These are phyloP conservation scores for Dendropsophus ebraccatus DNA, from an alignment of 2,113 vertebrate species.

Conservation along the genomic window DNA sequence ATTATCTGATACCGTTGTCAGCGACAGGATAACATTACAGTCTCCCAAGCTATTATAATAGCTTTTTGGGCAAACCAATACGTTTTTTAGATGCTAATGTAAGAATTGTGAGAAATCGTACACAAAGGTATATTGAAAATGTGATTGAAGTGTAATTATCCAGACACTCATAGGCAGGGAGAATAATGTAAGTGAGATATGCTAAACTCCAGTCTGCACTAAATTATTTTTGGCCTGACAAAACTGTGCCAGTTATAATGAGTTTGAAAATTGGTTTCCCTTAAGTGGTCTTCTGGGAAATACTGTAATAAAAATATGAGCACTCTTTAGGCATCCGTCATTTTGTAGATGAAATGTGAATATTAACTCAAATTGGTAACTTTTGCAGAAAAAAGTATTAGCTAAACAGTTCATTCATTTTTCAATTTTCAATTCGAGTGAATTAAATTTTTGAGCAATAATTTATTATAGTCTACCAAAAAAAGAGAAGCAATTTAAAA, in stretches of 20 bases:
- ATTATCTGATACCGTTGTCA: constrained; percentile 34
- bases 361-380: constrained; percentile 51
- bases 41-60: constrained; percentile 5
- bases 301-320: constrained; percentile 52
- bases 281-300: constrained; percentile 55
- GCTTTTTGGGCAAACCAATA: constrained; percentile 3
- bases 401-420: constrained; percentile 44
- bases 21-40: constrained; percentile 16
- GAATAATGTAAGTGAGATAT: constrained; percentile 45
- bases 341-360: constrained; percentile 50
- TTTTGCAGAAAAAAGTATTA: constrained; percentile 40
- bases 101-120: neutral
- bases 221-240: constrained; percentile 57
- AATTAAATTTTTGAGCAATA: constrained; percentile 18
- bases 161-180: constrained; percentile 16
- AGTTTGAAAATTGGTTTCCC: constrained; percentile 57
- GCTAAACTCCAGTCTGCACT: constrained; percentile 40
- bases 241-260: constrained; percentile 57
- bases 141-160: constrained; percentile 42
- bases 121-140: constrained; percentile 37
- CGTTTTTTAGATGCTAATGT: constrained; percentile 48
- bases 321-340: constrained; percentile 45
- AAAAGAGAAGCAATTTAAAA: neutral
- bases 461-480: neutral
- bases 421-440: constrained; percentile 37